Percentiles rank a stretch among this genome's conserved stretches.
Evolutionary conservation across 2,113 vertebrate species (phyloP).

Genomic region (Malaclemys terrapin): DNA sequence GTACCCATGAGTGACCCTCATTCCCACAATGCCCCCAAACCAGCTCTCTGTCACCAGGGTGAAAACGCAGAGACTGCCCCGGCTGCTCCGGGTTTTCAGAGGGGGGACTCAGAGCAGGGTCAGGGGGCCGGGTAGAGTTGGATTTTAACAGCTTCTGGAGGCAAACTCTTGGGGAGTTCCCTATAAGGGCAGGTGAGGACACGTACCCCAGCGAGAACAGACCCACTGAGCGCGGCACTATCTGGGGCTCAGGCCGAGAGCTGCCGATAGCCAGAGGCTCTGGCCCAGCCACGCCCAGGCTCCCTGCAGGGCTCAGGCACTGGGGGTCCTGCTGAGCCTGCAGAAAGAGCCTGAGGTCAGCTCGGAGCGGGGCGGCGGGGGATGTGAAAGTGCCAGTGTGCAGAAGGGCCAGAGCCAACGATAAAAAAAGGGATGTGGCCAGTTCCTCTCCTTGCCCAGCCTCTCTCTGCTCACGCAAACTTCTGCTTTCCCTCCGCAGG

Average conservation of each 20-base stretch:
- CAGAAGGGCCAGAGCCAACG: background rate
- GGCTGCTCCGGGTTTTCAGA: no score
- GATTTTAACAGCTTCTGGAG: background rate
- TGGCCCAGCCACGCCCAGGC: background rate
- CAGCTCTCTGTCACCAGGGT: background rate
- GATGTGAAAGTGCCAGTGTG: slow-evolving; percentile 50
- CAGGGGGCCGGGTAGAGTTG: no score
- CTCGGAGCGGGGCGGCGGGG: accelerated
- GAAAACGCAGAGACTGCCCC: background rate
- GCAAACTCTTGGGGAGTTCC: background rate
- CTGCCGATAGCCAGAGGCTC: background rate
- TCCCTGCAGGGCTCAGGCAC: no score
- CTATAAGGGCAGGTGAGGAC: background rate
- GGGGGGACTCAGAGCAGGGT: background rate
- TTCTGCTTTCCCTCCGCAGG: background rate
- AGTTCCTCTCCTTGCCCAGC: slow-evolving; percentile 10
- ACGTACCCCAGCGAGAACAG: background rate
- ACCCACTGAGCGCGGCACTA: accelerated
- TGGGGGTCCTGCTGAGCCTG: background rate
- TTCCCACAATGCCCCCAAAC: background rate
- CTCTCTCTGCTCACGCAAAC: background rate
- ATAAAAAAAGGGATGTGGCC: slow-evolving; percentile 58
- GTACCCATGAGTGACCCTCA: background rate
- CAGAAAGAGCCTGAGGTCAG: accelerated
- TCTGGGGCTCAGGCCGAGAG: background rate